Base-by-base conservation (phyloP, 2,797 vertebrate species). In the Tangara arthus region DNA sequence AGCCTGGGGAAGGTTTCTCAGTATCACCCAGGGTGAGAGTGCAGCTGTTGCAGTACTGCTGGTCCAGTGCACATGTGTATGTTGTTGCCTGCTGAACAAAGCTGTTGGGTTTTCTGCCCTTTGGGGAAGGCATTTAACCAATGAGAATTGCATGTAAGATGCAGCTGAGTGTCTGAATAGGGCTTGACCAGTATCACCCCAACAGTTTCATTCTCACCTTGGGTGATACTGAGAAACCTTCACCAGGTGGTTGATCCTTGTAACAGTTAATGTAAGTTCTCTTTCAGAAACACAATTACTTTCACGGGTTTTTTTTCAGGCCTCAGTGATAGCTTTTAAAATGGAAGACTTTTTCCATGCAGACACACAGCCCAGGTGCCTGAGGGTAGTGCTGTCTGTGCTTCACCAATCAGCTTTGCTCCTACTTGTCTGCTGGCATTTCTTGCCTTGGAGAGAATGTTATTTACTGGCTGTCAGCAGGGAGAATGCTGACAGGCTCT, bases 201-300 rank as follows among this genome's bases (percentile, higher is more conserved):
- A 89, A 66, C 11, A 4, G 94, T 95, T 97, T 97, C 92, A 96
- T 93, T 97, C 92, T 90, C 88, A 85, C 64, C 92, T 92, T 89
- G 78, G 83, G 66, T 73, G 86, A 94, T 95, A 95, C 94, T 93
- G 93, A 94, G 83, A 97, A 96, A 90, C 50, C 85, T 93, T 94
- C 32, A 52, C 57, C 91, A 93, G 87, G 76, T 95, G 91, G 87
- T 77, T 66, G 68, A 46, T 37, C 85, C 76, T 41, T 87, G 20
- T 94, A 90, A 85, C 81, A 97, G 94, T 93, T 86, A 89, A 70
- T 92, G 18, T 63, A 77, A 93, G 90, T 93, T 95, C 90, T 91
- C 64, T 92, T 93, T 95, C 81, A 90, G 83, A 95, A 89, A 82
- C 63, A 46, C 24, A 69, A 47, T 82, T 89, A 89, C 88, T 96